A percentile compares a stretch with the other conserved stretches of the same genome.
Evolutionary conservation across 2,113 vertebrate species (phyloP).

Genomic region (Pyxicephalus adspersus): DNA sequence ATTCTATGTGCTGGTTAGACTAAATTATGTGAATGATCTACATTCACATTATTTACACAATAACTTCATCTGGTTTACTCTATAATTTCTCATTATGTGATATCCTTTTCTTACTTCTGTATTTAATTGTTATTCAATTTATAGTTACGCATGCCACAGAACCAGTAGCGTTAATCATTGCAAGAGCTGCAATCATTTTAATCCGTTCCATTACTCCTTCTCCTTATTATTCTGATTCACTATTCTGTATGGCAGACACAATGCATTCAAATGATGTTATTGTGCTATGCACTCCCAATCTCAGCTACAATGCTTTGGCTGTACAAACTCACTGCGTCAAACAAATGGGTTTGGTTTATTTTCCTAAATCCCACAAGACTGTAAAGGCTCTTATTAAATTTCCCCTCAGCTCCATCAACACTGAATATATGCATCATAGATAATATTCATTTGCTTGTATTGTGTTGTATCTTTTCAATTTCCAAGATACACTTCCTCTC

Average conservation of each 20-base stretch:
- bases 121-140: background rate
- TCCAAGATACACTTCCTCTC: constrained; percentile 54
- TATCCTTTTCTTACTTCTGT: too few species aligned
- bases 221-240: constrained; percentile 22
- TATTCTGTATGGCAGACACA: constrained; percentile 34
- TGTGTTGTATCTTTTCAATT: constrained; percentile 56
- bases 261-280: constrained; percentile 47
- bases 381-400: constrained; percentile 54
- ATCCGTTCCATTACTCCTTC: background rate
- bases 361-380: constrained; percentile 54
- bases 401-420: constrained; percentile 39
- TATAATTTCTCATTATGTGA: too few species aligned
- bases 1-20: too few species aligned
- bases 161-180: constrained; percentile 11
- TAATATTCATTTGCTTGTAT: constrained; percentile 57
- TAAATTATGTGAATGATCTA: too few species aligned
- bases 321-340: constrained; percentile 40
- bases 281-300: constrained; percentile 32
- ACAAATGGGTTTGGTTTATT: constrained; percentile 53
- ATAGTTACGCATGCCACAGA: background rate
- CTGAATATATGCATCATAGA: constrained; percentile 53
- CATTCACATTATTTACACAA: too few species aligned
- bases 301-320: constrained; percentile 47
- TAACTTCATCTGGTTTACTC: too few species aligned
- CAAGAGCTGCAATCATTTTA: constrained; percentile 16